Evolutionary conservation across 2,888 invertebrate genomes (phyloP).

Genomic region (Stenotaenia linearis): DNA sequence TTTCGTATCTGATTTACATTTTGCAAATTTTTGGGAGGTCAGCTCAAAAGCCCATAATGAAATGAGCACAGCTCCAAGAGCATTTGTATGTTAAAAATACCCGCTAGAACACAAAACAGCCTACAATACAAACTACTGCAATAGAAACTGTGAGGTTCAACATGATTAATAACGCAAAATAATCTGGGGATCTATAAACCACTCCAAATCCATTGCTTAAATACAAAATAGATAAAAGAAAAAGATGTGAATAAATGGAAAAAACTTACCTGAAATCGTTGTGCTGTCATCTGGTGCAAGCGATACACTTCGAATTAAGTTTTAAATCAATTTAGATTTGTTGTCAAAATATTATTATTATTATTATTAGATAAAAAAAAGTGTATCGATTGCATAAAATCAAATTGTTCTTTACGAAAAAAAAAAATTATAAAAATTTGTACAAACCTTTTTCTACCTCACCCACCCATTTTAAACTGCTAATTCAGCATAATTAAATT

Average conservation of each 20-base stretch:
- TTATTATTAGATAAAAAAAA: background rate
- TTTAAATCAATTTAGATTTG: too few relatives aligned
- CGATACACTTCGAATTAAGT: background rate
- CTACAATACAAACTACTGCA: constrained; percentile 21
- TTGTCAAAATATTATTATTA: too few relatives aligned
- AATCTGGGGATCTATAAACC: constrained; percentile 10
- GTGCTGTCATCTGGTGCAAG: background rate
- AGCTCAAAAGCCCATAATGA: constrained; percentile 16
- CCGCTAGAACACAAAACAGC: constrained; percentile 26
- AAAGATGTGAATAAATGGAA: background rate
- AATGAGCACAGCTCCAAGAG: constrained; percentile 26
- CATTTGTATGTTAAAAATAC: constrained; percentile 26
- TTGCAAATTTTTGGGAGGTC: constrained; percentile 26
- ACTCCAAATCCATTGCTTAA: background rate
- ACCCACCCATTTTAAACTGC: background rate
- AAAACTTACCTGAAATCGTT: background rate
- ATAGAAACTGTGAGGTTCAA: constrained; percentile 22
- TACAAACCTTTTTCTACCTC: background rate
- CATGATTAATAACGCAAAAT: constrained; percentile 14
- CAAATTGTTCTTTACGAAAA: background rate
- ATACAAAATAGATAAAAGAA: background rate
- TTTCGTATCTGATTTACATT: background rate
- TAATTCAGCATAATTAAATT: background rate
- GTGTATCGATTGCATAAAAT: background rate
- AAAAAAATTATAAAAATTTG: background rate